Base-by-base conservation (phyloP, 2,113 vertebrate genomes). In the Neopipo cinnamomea region DNA sequence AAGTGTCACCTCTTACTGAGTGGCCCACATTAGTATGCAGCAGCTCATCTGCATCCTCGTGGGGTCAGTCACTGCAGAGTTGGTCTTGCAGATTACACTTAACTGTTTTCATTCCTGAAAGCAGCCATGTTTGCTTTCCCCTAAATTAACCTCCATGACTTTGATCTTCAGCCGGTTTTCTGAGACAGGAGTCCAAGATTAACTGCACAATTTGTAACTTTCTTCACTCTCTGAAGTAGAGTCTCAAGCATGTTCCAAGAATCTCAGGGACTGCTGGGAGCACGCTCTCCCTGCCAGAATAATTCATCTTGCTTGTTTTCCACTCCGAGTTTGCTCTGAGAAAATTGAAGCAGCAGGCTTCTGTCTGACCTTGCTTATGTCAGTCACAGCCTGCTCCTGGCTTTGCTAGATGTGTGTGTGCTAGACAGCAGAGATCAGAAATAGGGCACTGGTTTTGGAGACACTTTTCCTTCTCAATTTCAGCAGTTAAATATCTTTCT, bases 281-380 rank as follows among this genome's bases (percentile, higher is more conserved):
- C 28, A 80, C 62, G 59, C 23, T 81, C 12, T 88, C 16, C 2
- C 19, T 93, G 88, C 72, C 92, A 93, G 88, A 82, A 52, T 52
- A 95, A 82, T 95, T 93, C 8, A 58, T 95, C 50, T 76, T 86
- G 39, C 94, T 83, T 94, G 59, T 93, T 95, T 96, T 95, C 63
- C 33, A 52, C 72, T 67, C 59, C 0, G 8, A 76, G 23, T 71
- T 94, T 70, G 56, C 83, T 66, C 63, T 88, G 91, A 89, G 83
- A 94, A 95, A 92, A 65, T 55, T 93, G 90, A 88, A 90, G 66
- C 82, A 90, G 78, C 49, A 20, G 6, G 86, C 95, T 94, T 96
- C 93, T 93, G 86, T 93, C 86, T 91, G 86, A 88, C 83, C 75
- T 88, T 41, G 85, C 63, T 68, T 68, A 5, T 59, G 72, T 92